A percentile compares a stretch with the other conserved stretches of the same genome.
Evolutionary conservation across 1,140 invertebrate species (phyloP).

Genomic region (Lamellibrachia luymesi): DNA sequence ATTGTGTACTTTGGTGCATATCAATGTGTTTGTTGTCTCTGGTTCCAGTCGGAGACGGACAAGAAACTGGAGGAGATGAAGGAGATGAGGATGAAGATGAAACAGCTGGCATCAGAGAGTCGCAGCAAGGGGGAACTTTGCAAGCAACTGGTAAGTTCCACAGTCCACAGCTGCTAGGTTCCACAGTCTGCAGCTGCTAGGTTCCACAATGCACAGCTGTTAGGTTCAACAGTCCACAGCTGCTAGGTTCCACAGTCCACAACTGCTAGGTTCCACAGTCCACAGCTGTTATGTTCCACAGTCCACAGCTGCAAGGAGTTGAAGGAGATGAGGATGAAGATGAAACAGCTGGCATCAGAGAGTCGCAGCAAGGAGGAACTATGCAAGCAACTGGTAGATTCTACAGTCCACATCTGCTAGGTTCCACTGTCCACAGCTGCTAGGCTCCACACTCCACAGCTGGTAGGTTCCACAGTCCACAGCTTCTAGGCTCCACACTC

Average conservation of each 20-base stretch:
- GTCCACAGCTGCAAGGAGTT: slow-evolving; percentile 49
- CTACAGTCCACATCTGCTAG: not conserved
- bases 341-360: slow-evolving; percentile 60
- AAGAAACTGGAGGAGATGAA: slow-evolving; percentile 59
- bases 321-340: slow-evolving; percentile 55
- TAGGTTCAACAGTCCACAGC: too few species aligned
- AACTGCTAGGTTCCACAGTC: too few species aligned
- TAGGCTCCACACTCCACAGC: not conserved
- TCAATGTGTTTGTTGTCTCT: slow-evolving; percentile 21
- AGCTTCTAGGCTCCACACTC: too few species aligned
- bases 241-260: too few species aligned
- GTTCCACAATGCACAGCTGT: too few species aligned
- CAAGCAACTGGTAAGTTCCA: slow-evolving; percentile 54
- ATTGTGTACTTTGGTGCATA: too few species aligned
- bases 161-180: not conserved
- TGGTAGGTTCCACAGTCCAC: not conserved
- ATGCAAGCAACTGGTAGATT: slow-evolving; percentile 56
- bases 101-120: slow-evolving; percentile 60
- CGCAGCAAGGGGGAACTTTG: slow-evolving; percentile 59
- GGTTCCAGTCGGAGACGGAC: slow-evolving; percentile 58
- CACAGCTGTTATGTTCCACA: too few species aligned
- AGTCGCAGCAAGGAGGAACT: slow-evolving; percentile 60
- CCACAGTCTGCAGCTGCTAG: too few species aligned
- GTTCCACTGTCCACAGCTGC: too few species aligned
- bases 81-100: slow-evolving; percentile 57